Percentiles rank a stretch among this genome's conserved stretches.
Evolutionary conservation across 2,888 invertebrate genomes (phyloP).

Genomic region (Sesamia inferens): DNA sequence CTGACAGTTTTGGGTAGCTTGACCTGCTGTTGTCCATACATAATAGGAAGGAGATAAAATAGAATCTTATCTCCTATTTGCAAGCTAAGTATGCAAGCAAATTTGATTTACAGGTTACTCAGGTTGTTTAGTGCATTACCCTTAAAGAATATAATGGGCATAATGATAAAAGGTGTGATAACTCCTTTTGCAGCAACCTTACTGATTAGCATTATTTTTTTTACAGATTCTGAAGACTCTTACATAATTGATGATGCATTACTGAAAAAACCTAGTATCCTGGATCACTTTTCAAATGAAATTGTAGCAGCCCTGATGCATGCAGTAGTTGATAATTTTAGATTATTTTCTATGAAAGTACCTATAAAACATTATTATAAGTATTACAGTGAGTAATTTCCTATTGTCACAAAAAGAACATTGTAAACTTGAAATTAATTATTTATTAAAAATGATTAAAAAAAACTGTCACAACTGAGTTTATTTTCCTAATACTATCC

Average conservation of each 20-base stretch:
- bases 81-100: too few relatives aligned
- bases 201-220: conserved; percentile 37
- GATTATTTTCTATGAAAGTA: conserved; percentile 79
- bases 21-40: too few relatives aligned
- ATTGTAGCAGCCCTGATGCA: conserved; percentile 83
- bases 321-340: conserved; percentile 83
- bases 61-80: too few relatives aligned
- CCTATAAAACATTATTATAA: conserved; percentile 83
- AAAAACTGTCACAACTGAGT: conserved; percentile 46
- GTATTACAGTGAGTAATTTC: conserved; percentile 63
- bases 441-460: conserved; percentile 58
- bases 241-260: conserved; percentile 74
- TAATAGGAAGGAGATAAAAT: too few relatives aligned
- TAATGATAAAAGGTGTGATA: background rate
- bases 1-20: too few relatives aligned
- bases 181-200: background rate
- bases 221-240: conserved; percentile 74
- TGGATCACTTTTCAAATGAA: conserved; percentile 84
- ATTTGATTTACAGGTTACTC: background rate
- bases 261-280: conserved; percentile 70
- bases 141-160: background rate
- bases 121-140: background rate
- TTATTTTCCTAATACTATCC: conserved; percentile 16
- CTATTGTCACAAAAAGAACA: conserved; percentile 14
- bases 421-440: conserved; percentile 31